These are phyloP conservation scores for Aphidius gifuensis DNA, from an alignment of 1,140 invertebrate species.

Conservation along the genomic window DNA sequence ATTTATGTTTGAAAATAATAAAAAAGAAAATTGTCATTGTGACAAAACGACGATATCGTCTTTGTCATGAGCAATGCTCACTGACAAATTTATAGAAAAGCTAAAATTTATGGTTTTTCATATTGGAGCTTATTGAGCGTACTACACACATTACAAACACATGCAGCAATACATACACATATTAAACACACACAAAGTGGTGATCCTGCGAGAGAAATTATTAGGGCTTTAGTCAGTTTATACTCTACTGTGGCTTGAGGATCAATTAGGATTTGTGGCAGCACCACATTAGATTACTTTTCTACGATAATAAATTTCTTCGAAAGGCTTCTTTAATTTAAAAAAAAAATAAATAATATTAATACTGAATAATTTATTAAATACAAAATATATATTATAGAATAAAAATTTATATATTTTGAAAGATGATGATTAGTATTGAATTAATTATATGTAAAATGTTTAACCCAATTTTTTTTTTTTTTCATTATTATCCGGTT, in stretches of 20 bases:
- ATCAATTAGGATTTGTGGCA: conserved; percentile 25
- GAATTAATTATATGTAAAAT: too few species aligned
- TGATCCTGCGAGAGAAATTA: conserved; percentile 1
- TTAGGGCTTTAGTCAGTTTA: conserved; percentile 13
- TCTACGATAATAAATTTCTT: too few species aligned
- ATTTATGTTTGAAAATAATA: too few species aligned
- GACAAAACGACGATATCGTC: background rate
- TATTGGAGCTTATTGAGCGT: conserved; percentile 13
- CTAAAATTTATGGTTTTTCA: conserved; percentile 24
- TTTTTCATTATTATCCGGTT: too few species aligned
- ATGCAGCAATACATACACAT: too few species aligned
- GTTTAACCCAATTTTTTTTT: too few species aligned
- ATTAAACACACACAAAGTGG: too few species aligned
- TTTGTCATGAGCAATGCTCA: background rate
- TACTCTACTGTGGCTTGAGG: conserved; percentile 4
- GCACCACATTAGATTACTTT: conserved; percentile 7
- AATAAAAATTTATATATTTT: background rate
- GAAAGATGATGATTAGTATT: too few species aligned
- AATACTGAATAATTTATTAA: conserved; percentile 1
- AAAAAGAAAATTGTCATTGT: conserved; percentile 7
- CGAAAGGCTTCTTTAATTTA: too few species aligned
- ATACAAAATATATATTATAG: background rate
- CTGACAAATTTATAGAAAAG: conserved; percentile 44
- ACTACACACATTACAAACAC: background rate
- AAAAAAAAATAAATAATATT: background rate